A percentile compares a stretch with the other conserved stretches of the same genome.
Evolutionary conservation across 2,113 vertebrate genomes (phyloP).

Genomic region (Gobio gobio): DNA sequence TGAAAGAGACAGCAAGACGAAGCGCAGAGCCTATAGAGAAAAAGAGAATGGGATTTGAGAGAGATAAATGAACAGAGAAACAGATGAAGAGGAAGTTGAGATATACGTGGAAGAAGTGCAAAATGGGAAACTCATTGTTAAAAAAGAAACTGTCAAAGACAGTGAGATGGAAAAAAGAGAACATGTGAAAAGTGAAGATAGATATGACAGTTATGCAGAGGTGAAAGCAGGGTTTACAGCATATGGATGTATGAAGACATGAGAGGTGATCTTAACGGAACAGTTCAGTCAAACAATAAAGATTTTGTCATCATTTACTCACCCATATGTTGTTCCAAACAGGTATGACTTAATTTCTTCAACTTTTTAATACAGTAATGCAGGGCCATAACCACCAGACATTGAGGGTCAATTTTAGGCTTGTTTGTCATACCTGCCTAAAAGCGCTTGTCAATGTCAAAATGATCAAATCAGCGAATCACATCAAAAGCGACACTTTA

Average conservation of each 20-base stretch:
- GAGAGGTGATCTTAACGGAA: neutral
- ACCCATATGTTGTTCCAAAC: neutral
- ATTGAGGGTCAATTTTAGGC: no score
- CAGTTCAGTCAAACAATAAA: neutral
- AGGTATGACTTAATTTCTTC: neutral
- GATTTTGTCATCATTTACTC: neutral
- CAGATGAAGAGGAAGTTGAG: conserved; percentile 20
- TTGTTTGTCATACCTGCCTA: no score
- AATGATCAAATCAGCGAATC: no score
- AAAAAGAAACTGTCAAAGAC: neutral
- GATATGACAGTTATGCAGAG: neutral
- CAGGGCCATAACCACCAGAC: no score
- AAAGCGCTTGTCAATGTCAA: no score
- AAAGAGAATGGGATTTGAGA: neutral
- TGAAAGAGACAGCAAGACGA: neutral
- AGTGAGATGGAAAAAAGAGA: neutral
- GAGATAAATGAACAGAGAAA: neutral
- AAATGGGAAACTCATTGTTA: neutral
- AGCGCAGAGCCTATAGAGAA: neutral
- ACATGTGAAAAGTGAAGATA: neutral
- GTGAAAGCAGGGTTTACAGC: neutral
- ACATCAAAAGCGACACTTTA: no score
- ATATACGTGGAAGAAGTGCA: neutral
- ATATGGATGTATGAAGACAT: neutral
- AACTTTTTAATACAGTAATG: no score